Evolutionary conservation across 2,113 vertebrate genomes (phyloP), one percentile per base, ranked within the genome.

Genomic region (Neodon shergylaensis): DNA sequence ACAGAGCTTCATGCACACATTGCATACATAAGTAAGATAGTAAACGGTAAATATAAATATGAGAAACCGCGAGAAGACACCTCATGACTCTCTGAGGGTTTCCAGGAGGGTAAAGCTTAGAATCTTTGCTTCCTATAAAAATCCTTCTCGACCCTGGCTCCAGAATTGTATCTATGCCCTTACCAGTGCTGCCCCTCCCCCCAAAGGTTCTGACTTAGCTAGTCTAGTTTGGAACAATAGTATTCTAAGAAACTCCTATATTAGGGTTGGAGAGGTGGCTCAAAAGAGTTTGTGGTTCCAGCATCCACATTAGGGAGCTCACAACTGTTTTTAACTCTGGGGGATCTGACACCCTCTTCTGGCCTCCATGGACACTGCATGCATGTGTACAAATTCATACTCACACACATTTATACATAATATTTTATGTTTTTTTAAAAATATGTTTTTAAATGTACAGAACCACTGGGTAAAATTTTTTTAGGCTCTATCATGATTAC

Each of bases 51-150:
- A 94, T 44, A 52, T 19, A 70, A 44, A 58, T 65, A 85, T 24
- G 36, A 83, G 21, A 70, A 83, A 33, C 24, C 17, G 5, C 21
- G 83, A 89, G 16, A 85, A 72, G 63, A 89, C 33, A 19, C 47
- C 42, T 94, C 31, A n/a, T 0, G 9, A 81, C 44, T 42, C 82
- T 65, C 31, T 2, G 44, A 68, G 36, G 44, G 22, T 58, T 92
- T 89, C 31, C 6, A 31, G 90, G 72, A 47, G 72, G 44, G 31
- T 19, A 39, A 81, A 81, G 70, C 26, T 54, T 58, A 94, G 36
- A 24, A 73, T 33, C 52, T 92, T 74, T 89, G 85, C 47, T 96
- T 79, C 39, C 79, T 73, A 70, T 24, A 76, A 49, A 90, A 77
- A 94, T 36, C 13, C 42, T 70, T 85, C n/a, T 79, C 52, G 39